Base-by-base conservation (phyloP, 2,888 invertebrate species). In the Dryococelus australis region DNA sequence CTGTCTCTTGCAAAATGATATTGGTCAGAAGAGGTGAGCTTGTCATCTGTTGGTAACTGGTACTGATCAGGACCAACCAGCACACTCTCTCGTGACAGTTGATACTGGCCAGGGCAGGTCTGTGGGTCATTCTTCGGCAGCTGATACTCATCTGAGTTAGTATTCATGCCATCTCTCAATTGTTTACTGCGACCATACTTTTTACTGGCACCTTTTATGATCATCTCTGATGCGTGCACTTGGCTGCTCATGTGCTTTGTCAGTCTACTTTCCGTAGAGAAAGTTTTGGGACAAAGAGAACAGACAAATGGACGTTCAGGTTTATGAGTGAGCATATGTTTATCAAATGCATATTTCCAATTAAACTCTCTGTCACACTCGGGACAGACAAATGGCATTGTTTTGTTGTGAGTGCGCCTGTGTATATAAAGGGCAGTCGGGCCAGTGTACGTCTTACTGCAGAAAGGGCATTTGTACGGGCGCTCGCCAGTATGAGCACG, bases 211-310 rank as follows among this genome's bases (percentile, higher is more conserved):
- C 16, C 24, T 65, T 65, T 24, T 24, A 47, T 16, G 16, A 13
- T 24, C 24, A 24, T 65, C 16, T 65, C 8, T 65, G n/a, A 65
- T 8, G 20, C 16, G 65, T 65, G 65, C 16, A n/a, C 65, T 65
- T 65, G 6, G 65, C 47, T 47, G 12, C 2, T 65, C 20, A 65
- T 65, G 65, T 65, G 65, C 24, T 20, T 24, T 65, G 20, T 24
- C 65, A 65, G 8, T 3, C 0, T 20, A 16, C 24, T 94, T 93
- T 94, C 94, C 94, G 94, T 94, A 93, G 94, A 94, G 94, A 94
- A 94, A 93, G 94, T 94, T 94, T 94, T 94, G 94, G 94, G 93
- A 93, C 94, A 94, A 93, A 93, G 93, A 93, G 93, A 93, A 93
- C 94, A 94, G 93, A 94, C 94, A 93, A 94, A 94, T 93, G 94